A percentile compares a stretch with the other conserved stretches of the same genome.
phyloP scores from a whole-genome alignment of 2,888 invertebrate species.

The Eristalis pertinax region DNA sequence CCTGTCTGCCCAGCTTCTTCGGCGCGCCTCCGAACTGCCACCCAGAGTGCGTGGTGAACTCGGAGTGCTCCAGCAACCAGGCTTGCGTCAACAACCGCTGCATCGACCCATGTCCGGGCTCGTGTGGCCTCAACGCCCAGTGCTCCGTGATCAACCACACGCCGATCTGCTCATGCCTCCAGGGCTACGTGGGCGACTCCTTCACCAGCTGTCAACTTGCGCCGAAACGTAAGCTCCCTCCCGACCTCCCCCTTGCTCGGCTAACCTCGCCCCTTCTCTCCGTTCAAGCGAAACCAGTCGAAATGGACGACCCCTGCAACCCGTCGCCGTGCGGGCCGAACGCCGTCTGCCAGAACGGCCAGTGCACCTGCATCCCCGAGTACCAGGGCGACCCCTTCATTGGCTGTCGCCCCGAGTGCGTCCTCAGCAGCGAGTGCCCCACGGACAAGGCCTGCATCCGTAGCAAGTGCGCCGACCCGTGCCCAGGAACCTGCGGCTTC shows the following conservation, averaged over 20 bases:
- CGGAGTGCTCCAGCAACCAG: conserved; percentile 88
- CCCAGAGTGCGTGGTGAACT: conserved; percentile 87
- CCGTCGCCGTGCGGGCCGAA: conserved; percentile 88
- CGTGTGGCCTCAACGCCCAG: conserved; percentile 86
- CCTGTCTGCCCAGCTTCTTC: conserved; percentile 85
- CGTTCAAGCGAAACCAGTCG: conserved; percentile 74
- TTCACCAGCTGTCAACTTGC: conserved; percentile 84
- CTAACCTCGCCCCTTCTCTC: conserved; percentile 61
- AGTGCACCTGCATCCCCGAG: conserved; percentile 87
- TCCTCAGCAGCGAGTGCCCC: conserved; percentile 88
- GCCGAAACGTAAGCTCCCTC: conserved; percentile 79
- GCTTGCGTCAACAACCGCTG: conserved; percentile 91
- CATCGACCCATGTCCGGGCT: conserved; percentile 90
- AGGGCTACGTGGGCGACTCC: conserved; percentile 89
- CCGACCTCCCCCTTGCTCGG: conserved; percentile 78
- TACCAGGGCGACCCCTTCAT: conserved; percentile 89
- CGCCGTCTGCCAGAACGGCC: conserved; percentile 85
- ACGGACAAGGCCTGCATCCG: conserved; percentile 86
- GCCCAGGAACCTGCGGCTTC: conserved; percentile 89
- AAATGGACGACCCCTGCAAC: conserved; percentile 82
- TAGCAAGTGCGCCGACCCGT: conserved; percentile 90
- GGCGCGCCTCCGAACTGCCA: conserved; percentile 88
- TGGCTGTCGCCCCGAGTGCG: conserved; percentile 91
- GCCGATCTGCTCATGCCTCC: conserved; percentile 88
- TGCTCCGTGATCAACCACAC: conserved; percentile 87